Base-by-base conservation (phyloP, 2,113 vertebrate species). In the Salvelinus namaycush region DNA sequence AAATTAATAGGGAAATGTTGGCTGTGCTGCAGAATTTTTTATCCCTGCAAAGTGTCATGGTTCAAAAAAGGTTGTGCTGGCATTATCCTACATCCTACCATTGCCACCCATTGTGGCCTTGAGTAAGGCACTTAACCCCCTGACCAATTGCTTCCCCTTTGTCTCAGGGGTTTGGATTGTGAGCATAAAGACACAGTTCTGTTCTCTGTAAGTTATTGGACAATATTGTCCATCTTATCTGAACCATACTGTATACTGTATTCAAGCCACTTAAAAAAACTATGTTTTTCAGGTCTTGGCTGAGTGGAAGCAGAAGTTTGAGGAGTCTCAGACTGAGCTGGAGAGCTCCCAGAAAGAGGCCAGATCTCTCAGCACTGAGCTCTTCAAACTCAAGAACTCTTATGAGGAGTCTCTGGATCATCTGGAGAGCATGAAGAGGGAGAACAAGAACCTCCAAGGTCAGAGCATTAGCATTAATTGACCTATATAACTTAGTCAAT, bases 381-480 rank as follows among this genome's bases (percentile, higher is more conserved):
- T 91, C 34, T 91, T 91, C 44, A 91, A 91, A 79, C 79, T 91
- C 26, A 91, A 91, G 74, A 91, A 91, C 68, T 88, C 90, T 7
- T 91, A 91, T 81, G 90, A 91, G 67, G 90, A 91, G 72, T 81
- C 84, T 71, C 51, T 84, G 51, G 88, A 88, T 64, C 81, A 91
- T 26, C 75, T 91, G 48, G 90, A 91, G 79, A 90, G 89, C 18
- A 86, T 88, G 78, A 92, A 92, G 80, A 72, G 87, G 24, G 89
- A 94, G 80, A 94, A 94, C 79, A 94, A 94, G 86, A 94, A 94
- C 79, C 85, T 92, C 0, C 93, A 94, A 85, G 92, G 92, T 93
- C 24, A 9, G 74, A 49, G 5, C 44, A n/a, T n/a, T n/a, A n/a
- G n/a, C n/a, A n/a, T n/a, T n/a, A n/a, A n/a, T n/a, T n/a, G n/a